These are phyloP conservation scores for Ageneiosus marmoratus DNA, from an alignment of 2,113 vertebrate genomes.

Conservation along the genomic window DNA sequence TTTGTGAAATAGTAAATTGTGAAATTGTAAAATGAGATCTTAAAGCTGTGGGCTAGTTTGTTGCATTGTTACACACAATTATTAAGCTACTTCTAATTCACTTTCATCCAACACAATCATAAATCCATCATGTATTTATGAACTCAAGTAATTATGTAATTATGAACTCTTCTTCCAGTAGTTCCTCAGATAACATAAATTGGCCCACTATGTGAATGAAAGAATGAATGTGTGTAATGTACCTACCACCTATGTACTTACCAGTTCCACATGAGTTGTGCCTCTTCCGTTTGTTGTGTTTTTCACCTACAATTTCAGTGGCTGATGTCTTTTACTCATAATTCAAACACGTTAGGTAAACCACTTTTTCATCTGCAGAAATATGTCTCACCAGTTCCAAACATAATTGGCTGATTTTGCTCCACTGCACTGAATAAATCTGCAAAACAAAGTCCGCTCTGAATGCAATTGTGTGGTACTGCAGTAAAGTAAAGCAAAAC, in stretches of 20 bases:
- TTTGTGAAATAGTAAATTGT: background rate
- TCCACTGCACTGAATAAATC: background rate
- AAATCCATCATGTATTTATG: conserved; percentile 56
- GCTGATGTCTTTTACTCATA: background rate
- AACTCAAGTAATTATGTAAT: conserved; percentile 35
- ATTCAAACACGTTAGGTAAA: background rate
- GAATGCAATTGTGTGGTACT: background rate
- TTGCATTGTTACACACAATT: background rate
- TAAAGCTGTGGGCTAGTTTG: background rate
- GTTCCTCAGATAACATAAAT: background rate
- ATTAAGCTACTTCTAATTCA: background rate
- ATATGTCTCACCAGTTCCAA: background rate
- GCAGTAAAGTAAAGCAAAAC: background rate
- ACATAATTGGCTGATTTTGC: background rate
- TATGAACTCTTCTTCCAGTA: background rate
- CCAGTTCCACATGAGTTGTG: background rate
- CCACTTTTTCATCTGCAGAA: background rate
- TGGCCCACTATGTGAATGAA: background rate
- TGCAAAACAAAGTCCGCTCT: background rate
- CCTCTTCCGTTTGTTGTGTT: background rate
- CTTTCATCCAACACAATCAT: conserved; percentile 59
- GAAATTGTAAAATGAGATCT: background rate
- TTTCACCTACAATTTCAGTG: background rate
- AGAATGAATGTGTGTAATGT: background rate
- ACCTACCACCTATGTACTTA: background rate